These are phyloP conservation scores for Rhodeus uyekii DNA, from an alignment of 2,797 vertebrate species.

Conservation along the genomic window DNA sequence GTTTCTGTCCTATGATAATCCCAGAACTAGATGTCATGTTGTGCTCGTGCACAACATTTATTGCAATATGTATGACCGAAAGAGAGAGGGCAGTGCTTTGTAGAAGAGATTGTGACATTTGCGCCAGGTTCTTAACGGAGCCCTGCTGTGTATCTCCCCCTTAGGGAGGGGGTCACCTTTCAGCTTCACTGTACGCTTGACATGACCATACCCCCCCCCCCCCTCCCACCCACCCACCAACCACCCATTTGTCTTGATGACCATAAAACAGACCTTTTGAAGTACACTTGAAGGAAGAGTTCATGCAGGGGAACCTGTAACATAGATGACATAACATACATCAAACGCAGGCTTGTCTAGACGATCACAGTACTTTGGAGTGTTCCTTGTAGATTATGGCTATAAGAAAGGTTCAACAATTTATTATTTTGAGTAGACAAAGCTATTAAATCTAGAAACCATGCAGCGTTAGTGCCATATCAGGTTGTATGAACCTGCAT, in stretches of 20 bases:
- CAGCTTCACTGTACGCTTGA: conserved; percentile 34
- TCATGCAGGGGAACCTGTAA: not conserved
- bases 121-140: conserved; percentile 37
- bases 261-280: conserved; percentile 20
- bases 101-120: conserved; percentile 54
- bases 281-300: conserved; percentile 36
- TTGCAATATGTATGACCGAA: not conserved
- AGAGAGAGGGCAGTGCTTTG: conserved; percentile 26
- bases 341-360: not conserved
- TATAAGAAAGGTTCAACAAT: not conserved
- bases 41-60: not conserved
- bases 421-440: not conserved
- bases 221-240: no score
- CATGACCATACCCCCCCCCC: conserved; percentile 15
- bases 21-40: not conserved
- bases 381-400: not conserved
- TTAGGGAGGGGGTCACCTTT: conserved; percentile 58
- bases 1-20: not conserved
- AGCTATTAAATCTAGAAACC: conserved; percentile 3
- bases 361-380: not conserved
- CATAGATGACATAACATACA: not conserved
- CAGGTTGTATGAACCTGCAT: conserved; percentile 2
- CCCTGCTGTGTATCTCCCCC: conserved; percentile 36
- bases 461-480: conserved; percentile 8
- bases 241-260: conserved; percentile 29